Conservation (phyloP, 2,113 vertebrate genomes). For the human (Homo sapiens) region DNA sequence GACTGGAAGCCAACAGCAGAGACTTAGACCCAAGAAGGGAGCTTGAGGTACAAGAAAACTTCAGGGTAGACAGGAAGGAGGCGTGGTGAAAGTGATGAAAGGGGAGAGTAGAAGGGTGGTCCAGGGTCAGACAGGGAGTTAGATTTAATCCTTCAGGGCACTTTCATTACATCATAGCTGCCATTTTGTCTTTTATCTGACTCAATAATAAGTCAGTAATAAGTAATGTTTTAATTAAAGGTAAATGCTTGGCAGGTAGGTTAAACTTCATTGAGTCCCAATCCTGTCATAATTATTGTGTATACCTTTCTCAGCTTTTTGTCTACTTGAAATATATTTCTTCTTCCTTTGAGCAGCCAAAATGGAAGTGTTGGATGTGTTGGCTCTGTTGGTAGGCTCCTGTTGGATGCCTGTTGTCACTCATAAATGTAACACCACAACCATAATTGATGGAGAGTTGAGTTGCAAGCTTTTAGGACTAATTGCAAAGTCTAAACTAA, state of each 20-base stretch:
- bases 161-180: background rate
- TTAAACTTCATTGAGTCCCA: background rate
- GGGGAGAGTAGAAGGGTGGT: background rate
- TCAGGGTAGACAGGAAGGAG: background rate
- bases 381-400: background rate
- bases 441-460: background rate
- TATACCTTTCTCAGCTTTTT: background rate
- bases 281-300: background rate
- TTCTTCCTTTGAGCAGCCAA: background rate
- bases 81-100: background rate
- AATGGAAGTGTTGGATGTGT: too few relatives aligned
- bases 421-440: background rate
- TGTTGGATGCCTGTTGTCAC: background rate
- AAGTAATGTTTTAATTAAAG: background rate
- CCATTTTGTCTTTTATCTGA: background rate
- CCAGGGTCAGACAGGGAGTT: background rate
- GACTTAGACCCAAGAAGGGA: background rate
- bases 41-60: background rate
- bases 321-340: background rate
- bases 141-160: background rate
- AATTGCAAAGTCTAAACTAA: slow-evolving; percentile 27
- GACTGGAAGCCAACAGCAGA: background rate
- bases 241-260: background rate
- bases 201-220: background rate
- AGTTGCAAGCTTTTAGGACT: slow-evolving; percentile 47